These are phyloP conservation scores for Pedicia rivosa DNA, from an alignment of 2,888 invertebrate genomes.

Conservation along the genomic window DNA sequence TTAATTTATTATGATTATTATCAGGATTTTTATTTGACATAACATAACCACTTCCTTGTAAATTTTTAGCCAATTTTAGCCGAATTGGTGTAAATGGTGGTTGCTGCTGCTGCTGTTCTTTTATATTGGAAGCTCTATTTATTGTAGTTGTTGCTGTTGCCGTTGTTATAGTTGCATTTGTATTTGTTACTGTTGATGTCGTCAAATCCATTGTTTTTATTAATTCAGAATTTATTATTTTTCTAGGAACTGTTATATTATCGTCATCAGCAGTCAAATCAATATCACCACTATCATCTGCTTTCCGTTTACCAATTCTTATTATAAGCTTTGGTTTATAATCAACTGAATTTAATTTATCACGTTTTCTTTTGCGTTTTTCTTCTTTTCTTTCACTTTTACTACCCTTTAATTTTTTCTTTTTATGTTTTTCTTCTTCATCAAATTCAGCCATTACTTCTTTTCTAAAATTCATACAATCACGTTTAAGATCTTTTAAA, in stretches of 20 bases:
- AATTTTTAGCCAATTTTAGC: constrained; percentile 67
- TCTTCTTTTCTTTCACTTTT: constrained; percentile 19
- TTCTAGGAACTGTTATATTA: background rate
- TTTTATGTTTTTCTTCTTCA: constrained; percentile 38
- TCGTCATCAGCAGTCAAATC: constrained; percentile 10
- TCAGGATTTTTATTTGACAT: constrained; percentile 13
- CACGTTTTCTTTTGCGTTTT: constrained; percentile 38
- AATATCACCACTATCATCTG: constrained; percentile 17
- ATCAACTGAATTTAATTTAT: constrained; percentile 33
- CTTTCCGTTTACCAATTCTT: constrained; percentile 37
- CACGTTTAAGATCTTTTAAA: constrained; percentile 64
- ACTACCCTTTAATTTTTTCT: constrained; percentile 23
- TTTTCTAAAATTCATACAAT: constrained; percentile 75
- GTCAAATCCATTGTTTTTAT: background rate
- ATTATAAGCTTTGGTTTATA: constrained; percentile 63
- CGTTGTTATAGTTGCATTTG: constrained; percentile 3
- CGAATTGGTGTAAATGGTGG: constrained; percentile 67
- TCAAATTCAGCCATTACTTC: constrained; percentile 74
- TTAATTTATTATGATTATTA: too few relatives aligned
- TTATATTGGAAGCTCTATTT: constrained; percentile 23
- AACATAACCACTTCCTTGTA: constrained; percentile 49
- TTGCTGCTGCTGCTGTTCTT: background rate
- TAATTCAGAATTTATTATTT: background rate
- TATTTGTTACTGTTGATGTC: constrained; percentile 5
- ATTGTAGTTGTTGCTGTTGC: constrained; percentile 23